A percentile compares a stretch with the other conserved stretches of the same genome.
These are phyloP conservation scores for Coranthus polyacanthus DNA, from an alignment of 2,797 vertebrate species.

Conservation along the genomic window DNA sequence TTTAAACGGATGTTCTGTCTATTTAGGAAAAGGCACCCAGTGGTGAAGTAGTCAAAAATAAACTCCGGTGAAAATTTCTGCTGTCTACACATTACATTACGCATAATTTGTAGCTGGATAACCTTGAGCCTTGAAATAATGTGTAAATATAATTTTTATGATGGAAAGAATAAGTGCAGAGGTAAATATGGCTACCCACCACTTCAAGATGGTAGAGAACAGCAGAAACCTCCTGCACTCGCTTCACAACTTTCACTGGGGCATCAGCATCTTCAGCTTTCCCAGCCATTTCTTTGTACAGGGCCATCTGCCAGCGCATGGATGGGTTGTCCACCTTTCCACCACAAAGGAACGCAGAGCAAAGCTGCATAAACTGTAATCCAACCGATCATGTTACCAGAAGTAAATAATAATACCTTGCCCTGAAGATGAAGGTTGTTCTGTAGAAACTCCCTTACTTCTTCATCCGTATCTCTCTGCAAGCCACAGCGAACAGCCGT, in stretches of 20 bases:
- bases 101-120: no score
- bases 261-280: conserved; percentile 92
- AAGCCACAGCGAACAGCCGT: conserved; percentile 28
- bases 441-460: conserved; percentile 93
- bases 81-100: no score
- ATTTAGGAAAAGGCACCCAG: not conserved
- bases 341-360: conserved; percentile 35
- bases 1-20: conserved; percentile 95
- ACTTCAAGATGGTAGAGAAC: conserved; percentile 95
- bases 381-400: no score
- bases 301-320: conserved; percentile 95
- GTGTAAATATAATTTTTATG: not conserved
- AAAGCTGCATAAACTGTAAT: not conserved
- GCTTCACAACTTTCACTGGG: conserved; percentile 92
- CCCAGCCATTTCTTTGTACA: conserved; percentile 92
- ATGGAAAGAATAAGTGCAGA: not conserved
- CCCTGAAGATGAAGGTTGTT: conserved; percentile 94
- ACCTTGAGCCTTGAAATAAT: not conserved
- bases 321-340: conserved; percentile 91
- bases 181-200: conserved; percentile 75
- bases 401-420: conserved; percentile 85
- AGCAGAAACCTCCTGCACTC: conserved; percentile 95
- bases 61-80: no score
- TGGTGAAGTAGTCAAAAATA: not conserved
- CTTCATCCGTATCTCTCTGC: conserved; percentile 96